Base-by-base conservation (phyloP, 2,113 vertebrate genomes). In the Ailuropoda melanoleuca region DNA sequence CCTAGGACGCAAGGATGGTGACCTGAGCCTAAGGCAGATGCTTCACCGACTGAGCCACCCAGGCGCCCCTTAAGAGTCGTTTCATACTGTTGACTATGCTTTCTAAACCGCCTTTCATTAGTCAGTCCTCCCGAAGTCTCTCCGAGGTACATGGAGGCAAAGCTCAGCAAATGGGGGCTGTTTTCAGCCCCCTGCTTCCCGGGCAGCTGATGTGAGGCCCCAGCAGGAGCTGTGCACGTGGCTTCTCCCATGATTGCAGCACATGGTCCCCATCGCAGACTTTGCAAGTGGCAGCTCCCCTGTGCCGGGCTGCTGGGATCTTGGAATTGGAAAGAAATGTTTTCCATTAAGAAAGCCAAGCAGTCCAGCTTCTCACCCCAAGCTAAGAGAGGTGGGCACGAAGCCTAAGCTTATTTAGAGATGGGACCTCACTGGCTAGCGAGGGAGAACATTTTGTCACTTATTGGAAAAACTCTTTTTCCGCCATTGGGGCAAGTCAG, bases 61-160 rank as follows among this genome's bases (percentile, higher is more conserved):
- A 14, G 26, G 3, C 2, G 0, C 62, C 62, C 6, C 55, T 83
- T 74, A 96, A 84, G 18, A 10, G 46, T 68, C 66, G 50, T 97
- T 98, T 97, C 3, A 26, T 95, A 92, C 96, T 96, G 46, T 10
- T 96, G 90, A 56, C 93, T 95, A 37, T 50, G 66, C 96, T 98
- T 96, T 95, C 85, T 75, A 90, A 95, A 93, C 80, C 86, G 94
- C 95, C 95, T 93, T 93, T 92, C 95, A 97, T 97, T 97, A 97
- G 95, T 95, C 80, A 97, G 95, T 90, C 77, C 53, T 96, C 74
- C 19, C 43, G 34, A 56, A 19, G 58, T 53, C 68, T 43, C 50
- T 75, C 34, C 29, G 88, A 83, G 39, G 24, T 34, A 29, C 39
- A 10, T 8, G 37, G 34, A 46, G 58, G 24, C 39, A 15, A 37